Base-by-base conservation (phyloP, 1,140 invertebrate genomes). In the Antheraea pernyi region DNA sequence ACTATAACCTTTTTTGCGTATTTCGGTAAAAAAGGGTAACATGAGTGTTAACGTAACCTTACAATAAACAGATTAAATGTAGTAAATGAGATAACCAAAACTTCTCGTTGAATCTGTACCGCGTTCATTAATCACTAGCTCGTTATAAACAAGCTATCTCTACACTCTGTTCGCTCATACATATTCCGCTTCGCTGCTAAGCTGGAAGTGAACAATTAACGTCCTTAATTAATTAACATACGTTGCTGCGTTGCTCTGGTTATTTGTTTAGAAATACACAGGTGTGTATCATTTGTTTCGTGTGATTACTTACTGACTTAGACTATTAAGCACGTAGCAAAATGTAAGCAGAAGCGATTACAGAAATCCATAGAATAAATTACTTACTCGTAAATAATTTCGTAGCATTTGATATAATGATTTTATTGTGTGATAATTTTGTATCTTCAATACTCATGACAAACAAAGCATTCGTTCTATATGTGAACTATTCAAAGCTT, bases 301-400 rank as follows among this genome's bases (percentile, higher is more conserved):
- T 69, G 74, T 83, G 81, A 84, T 86, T 82, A 81, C 76, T 86
- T 82, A 81, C 76, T 76, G 71, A 64, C 71, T 75, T 78, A 77
- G 75, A 68, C 70, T 69, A 59, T 67, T 42, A 42, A 2, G 30
- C 30, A 36, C 53, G 73, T 65, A 18, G n/a, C 30, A 69, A 69
- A 39, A n/a, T 18, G 68, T 58, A 37, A 69, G 72, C 58, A 48
- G n/a, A 22, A 70, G 70, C 65, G 68, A 67, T 59, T 37, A 8
- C 19, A 30, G 42, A 58, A 30, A 30, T 30, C 22, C 22, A 4
- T 30, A 4, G 22, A 30, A 30, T 30, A 30, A 4, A 30, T 30
- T 30, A 30, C 22, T 30, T 30, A 30, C 22, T 30, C 22, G 22
- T 30, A 30, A 30, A 30, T 30, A 30, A 30, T 30, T 30, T 30